Evolutionary conservation across 1,140 invertebrate species (phyloP).

Genomic region (Procambarus virginalis): DNA sequence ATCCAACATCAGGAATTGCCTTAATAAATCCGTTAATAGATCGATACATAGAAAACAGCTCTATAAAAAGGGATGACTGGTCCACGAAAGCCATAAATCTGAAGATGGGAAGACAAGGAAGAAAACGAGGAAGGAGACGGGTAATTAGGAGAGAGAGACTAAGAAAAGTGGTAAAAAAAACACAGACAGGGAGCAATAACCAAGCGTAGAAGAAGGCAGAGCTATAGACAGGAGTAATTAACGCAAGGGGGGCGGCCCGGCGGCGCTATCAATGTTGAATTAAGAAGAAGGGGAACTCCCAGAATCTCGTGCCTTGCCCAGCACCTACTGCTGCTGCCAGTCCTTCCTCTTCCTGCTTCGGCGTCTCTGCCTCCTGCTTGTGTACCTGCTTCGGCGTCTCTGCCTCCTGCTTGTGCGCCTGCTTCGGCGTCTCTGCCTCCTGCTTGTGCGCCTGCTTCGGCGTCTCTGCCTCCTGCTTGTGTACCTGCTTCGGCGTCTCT

Average conservation of each 20-base stretch:
- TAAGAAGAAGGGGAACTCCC: conserved; percentile 39
- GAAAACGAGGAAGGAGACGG: neutral
- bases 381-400: no score
- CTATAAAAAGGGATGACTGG: no score
- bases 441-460: no score
- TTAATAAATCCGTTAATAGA: no score
- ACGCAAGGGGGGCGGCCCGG: conserved; percentile 24
- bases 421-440: neutral
- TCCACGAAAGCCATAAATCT: no score
- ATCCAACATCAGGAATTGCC: no score
- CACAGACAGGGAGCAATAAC: neutral
- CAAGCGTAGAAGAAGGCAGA: conserved; percentile 17
- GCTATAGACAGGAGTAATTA: conserved; percentile 37
- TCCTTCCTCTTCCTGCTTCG: neutral
- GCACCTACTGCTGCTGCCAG: neutral
- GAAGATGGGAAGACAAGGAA: neutral
- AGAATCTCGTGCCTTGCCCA: conserved; percentile 1
- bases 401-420: no score
- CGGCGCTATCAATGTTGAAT: conserved; percentile 48
- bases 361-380: no score
- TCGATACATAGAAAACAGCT: no score
- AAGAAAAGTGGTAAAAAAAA: neutral
- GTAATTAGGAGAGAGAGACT: conserved; percentile 3
- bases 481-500: no score
- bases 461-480: no score